These are phyloP conservation scores for Austrolebias charrua DNA, from an alignment of 2,797 vertebrate species.

Conservation along the genomic window DNA sequence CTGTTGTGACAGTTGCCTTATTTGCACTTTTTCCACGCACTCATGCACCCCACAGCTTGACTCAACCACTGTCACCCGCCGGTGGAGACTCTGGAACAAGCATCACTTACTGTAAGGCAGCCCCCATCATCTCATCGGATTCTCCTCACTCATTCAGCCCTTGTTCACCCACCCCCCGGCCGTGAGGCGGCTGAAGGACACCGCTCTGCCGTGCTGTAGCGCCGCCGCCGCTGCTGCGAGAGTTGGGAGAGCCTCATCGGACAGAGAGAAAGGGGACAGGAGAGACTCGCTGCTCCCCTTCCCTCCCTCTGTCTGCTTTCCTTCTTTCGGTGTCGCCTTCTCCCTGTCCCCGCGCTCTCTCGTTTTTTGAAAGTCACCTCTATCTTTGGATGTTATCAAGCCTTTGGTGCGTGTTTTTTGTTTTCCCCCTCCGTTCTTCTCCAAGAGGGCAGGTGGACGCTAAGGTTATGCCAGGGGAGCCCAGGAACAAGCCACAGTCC, in stretches of 20 bases:
- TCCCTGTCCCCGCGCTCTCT: constrained; percentile 45
- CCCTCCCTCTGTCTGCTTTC: constrained; percentile 28
- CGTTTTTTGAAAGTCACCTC: constrained; percentile 81
- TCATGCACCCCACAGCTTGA: constrained; percentile 36
- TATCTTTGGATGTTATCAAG: constrained; percentile 72
- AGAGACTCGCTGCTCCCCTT: constrained; percentile 55
- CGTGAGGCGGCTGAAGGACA: constrained; percentile 78
- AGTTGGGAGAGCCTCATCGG: constrained; percentile 63
- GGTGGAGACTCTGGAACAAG: constrained; percentile 38
- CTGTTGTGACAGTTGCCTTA: constrained; percentile 39
- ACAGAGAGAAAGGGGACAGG: constrained; percentile 50
- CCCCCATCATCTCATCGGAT: constrained; percentile 21
- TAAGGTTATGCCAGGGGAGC: constrained; percentile 55
- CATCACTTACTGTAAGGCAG: constrained; percentile 20
- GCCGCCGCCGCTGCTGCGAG: constrained; percentile 42
- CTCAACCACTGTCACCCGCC: constrained; percentile 60
- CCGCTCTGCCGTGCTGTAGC: constrained; percentile 61
- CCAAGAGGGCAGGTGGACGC: constrained; percentile 61
- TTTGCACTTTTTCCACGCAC: constrained; percentile 13
- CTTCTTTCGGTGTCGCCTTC: constrained; percentile 21
- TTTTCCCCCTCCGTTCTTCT: constrained; percentile 26
- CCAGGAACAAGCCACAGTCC: constrained; percentile 30
- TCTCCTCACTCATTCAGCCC: constrained; percentile 66
- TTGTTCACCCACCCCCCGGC: constrained; percentile 44
- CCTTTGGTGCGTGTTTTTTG: constrained; percentile 19